These are phyloP conservation scores for Eudyptes chrysolophus DNA, from an alignment of 2,113 vertebrate species.

Conservation along the genomic window DNA sequence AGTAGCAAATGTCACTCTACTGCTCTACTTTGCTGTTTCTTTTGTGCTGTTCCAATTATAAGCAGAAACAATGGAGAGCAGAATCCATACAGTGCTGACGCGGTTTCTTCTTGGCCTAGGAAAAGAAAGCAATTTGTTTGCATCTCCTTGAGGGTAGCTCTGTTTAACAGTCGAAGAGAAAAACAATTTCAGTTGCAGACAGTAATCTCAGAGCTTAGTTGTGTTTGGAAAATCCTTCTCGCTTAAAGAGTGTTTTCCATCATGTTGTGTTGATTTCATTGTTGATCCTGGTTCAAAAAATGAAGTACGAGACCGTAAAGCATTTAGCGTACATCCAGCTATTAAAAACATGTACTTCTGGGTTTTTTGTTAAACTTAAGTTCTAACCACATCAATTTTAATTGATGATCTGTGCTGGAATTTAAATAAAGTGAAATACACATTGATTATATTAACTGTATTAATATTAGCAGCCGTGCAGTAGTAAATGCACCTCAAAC, in stretches of 20 bases:
- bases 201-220: background rate
- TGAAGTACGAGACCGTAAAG: background rate
- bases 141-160: background rate
- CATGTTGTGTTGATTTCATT: background rate
- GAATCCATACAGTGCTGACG: background rate
- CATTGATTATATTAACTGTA: background rate
- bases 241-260: background rate
- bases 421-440: background rate
- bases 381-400: background rate
- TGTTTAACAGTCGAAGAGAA: background rate
- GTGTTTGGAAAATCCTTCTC: background rate
- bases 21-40: background rate
- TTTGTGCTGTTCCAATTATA: background rate
- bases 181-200: background rate
- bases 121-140: background rate
- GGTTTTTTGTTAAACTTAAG: background rate
- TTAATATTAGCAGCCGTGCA: background rate
- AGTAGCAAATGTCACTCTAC: background rate
- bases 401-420: background rate
- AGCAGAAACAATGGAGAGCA: constrained; percentile 3
- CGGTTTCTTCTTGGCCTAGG: background rate
- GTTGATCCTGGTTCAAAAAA: background rate
- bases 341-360: background rate
- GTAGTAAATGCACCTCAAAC: background rate
- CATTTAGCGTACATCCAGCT: background rate